These are phyloP conservation scores for Aporophyla nigra DNA, from an alignment of 2,888 invertebrate genomes.

Conservation along the genomic window DNA sequence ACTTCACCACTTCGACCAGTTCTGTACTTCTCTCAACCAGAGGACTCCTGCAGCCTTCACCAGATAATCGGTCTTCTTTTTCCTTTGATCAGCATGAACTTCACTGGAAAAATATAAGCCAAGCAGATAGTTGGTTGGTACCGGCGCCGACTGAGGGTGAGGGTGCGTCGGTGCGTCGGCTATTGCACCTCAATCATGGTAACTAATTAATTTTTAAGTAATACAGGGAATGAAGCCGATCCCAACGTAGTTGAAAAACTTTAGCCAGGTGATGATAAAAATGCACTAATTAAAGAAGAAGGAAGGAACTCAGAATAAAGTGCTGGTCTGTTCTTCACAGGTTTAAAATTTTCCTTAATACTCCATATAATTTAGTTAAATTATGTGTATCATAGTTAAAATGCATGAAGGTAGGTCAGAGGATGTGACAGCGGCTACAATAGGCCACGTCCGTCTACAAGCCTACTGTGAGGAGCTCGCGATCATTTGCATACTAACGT, in stretches of 20 bases:
- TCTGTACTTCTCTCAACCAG: too few species aligned
- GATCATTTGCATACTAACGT: background rate
- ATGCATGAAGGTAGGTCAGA: conserved; percentile 19
- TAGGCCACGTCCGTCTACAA: conserved; percentile 39
- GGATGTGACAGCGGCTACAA: conserved; percentile 41
- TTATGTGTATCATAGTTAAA: background rate
- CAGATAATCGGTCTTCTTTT: background rate
- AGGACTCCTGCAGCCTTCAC: too few species aligned
- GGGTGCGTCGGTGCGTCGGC: too few species aligned
- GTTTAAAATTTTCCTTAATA: background rate
- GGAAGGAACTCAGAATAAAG: too few species aligned
- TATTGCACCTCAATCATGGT: background rate
- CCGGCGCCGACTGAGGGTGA: background rate
- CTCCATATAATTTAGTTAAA: background rate
- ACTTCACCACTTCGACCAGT: background rate
- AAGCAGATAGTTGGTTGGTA: background rate
- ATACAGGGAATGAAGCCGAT: background rate
- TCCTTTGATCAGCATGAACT: background rate
- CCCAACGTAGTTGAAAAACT: background rate
- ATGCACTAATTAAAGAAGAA: background rate
- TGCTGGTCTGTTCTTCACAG: background rate
- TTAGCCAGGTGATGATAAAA: background rate
- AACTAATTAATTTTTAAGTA: too few species aligned
- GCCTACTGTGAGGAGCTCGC: background rate
- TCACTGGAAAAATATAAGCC: background rate